These are phyloP conservation scores for Nicator chloris DNA, from an alignment of 2,113 vertebrate genomes.

Conservation along the genomic window DNA sequence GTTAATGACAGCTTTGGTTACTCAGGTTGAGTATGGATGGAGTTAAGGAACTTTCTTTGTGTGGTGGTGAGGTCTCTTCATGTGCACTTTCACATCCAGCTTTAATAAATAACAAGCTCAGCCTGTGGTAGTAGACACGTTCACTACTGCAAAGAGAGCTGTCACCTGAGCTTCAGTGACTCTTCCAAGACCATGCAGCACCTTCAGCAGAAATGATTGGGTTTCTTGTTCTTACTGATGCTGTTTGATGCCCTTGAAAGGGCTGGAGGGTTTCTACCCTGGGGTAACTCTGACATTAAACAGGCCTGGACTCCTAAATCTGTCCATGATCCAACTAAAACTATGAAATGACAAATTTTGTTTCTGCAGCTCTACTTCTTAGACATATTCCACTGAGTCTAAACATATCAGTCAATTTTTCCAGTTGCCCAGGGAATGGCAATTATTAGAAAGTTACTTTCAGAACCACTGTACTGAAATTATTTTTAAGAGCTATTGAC, in stretches of 20 bases:
- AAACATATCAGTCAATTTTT: background rate
- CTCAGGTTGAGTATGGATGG: background rate
- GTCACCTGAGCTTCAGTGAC: fast-evolving
- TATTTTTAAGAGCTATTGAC: background rate
- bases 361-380: background rate
- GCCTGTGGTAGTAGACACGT: background rate
- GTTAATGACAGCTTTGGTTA: background rate
- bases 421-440: background rate
- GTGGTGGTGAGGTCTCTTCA: background rate
- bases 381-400: background rate
- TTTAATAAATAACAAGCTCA: background rate
- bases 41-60: background rate
- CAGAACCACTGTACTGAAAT: background rate
- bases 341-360: background rate
- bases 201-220: background rate
- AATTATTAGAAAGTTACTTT: background rate
- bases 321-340: background rate
- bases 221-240: background rate
- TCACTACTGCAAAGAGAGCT: background rate
- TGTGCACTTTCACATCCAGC: background rate
- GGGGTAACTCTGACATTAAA: background rate
- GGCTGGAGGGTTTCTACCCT: background rate
- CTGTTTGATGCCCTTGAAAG: background rate
- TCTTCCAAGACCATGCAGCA: background rate
- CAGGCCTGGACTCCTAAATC: background rate